A percentile compares a stretch with the other conserved stretches of the same genome.
phyloP scores from a whole-genome alignment of 2,113 vertebrate genomes.

The Choloepus hoffmanni region DNA sequence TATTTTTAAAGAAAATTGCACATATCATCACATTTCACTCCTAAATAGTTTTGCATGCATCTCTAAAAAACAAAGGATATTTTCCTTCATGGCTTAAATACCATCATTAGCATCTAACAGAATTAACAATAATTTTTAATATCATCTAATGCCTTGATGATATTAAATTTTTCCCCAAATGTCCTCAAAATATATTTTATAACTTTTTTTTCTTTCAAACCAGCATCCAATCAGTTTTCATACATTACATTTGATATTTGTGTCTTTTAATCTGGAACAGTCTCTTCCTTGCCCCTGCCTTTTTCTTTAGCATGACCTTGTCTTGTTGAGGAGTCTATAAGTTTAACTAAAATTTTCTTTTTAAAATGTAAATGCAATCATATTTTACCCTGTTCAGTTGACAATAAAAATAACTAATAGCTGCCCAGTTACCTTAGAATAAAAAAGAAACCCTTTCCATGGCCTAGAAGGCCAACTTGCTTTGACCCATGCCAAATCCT shows the following conservation, averaged over 20 bases:
- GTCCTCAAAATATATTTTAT: background rate
- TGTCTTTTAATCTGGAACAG: background rate
- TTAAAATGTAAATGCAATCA: background rate
- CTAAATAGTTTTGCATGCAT: background rate
- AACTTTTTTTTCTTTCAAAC: background rate
- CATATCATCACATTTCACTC: background rate
- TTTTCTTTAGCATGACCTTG: background rate
- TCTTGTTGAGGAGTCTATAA: background rate
- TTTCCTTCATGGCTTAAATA: background rate
- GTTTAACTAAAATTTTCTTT: background rate
- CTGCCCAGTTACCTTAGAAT: background rate
- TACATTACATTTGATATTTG: background rate
- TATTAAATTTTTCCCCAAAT: background rate
- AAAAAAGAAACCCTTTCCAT: background rate
- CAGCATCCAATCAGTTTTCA: background rate
- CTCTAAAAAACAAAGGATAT: background rate
- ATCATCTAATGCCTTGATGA: background rate
- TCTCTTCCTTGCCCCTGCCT: background rate
- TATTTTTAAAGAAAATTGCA: background rate
- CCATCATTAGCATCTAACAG: background rate
- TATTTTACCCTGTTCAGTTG: background rate
- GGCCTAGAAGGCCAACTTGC: background rate
- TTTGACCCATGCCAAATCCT: background rate
- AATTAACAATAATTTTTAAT: background rate
- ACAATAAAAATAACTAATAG: background rate